These are phyloP conservation scores for Cherax quadricarinatus DNA, from an alignment of 1,140 invertebrate species.

Conservation along the genomic window DNA sequence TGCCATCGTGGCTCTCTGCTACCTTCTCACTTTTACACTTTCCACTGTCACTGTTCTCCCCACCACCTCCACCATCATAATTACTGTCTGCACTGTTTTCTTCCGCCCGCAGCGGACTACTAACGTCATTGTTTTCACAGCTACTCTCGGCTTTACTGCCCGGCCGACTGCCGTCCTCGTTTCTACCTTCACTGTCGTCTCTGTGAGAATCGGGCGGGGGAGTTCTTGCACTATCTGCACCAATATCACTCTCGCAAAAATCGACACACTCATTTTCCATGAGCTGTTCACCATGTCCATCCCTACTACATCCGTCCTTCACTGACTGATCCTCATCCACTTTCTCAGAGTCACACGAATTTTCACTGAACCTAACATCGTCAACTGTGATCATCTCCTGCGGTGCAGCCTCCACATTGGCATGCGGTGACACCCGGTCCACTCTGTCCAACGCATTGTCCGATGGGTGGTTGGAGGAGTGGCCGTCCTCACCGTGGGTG, in stretches of 20 bases:
- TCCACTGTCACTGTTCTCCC: not conserved
- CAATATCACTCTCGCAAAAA: not conserved
- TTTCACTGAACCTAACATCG: not conserved
- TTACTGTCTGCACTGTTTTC: not conserved
- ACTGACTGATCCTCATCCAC: not conserved
- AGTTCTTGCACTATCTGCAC: not conserved
- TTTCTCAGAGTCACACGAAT: not conserved
- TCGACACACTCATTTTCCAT: not conserved
- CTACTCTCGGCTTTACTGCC: not conserved
- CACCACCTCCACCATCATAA: not conserved
- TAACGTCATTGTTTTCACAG: not conserved
- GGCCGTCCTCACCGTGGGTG: not conserved
- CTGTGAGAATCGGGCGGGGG: not conserved
- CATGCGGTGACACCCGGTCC: not conserved
- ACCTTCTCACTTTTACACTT: not conserved
- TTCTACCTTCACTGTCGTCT: not conserved
- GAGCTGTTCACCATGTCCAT: not conserved
- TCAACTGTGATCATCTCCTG: not conserved
- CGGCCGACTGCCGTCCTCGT: not conserved
- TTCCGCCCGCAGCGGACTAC: not conserved
- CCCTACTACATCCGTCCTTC: not conserved
- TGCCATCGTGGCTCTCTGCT: not conserved
- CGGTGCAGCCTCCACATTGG: not conserved
- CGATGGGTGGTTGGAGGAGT: no score
- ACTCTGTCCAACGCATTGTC: not conserved